A percentile compares a stretch with the other conserved stretches of the same genome.
These are phyloP conservation scores for Ctenosaura bakeri DNA, from an alignment of 2,797 vertebrate species.

Conservation along the genomic window DNA sequence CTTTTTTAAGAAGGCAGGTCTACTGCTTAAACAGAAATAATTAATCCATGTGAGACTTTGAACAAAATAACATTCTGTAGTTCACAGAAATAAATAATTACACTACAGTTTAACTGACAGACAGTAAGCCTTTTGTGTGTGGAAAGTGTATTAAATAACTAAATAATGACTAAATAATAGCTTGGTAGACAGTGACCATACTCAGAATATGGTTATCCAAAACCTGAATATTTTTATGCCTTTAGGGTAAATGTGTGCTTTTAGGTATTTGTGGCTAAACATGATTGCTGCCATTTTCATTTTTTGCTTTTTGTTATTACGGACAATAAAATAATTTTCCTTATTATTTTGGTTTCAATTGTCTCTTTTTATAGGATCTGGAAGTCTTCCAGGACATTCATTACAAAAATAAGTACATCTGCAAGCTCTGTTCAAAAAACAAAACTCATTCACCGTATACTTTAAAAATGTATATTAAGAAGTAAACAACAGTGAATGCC, in stretches of 20 bases:
- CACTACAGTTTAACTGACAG: neutral
- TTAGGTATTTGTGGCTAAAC: neutral
- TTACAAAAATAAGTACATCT: slow-evolving; percentile 24
- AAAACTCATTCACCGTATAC: neutral
- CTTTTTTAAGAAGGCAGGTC: neutral
- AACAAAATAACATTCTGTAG: neutral
- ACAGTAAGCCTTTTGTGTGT: neutral
- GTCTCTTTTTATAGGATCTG: slow-evolving; percentile 27
- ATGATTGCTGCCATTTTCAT: neutral
- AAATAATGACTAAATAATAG: neutral
- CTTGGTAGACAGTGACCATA: neutral
- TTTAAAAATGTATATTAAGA: slow-evolving; percentile 2
- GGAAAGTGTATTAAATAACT: neutral
- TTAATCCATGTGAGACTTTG: neutral
- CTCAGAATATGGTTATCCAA: neutral
- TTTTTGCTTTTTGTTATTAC: neutral
- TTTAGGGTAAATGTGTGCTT: neutral
- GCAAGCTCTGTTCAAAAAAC: neutral
- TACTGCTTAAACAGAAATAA: neutral
- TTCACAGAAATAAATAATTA: neutral
- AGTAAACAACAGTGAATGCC: neutral
- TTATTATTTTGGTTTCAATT: slow-evolving; percentile 11
- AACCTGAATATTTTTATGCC: neutral
- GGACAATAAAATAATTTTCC: too few relatives aligned
- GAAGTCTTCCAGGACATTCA: slow-evolving; percentile 13